A percentile compares a stretch with the other conserved stretches of the same genome.
Evolutionary conservation across 2,113 vertebrate genomes (phyloP).

Genomic region (Corydoras sp.): DNA sequence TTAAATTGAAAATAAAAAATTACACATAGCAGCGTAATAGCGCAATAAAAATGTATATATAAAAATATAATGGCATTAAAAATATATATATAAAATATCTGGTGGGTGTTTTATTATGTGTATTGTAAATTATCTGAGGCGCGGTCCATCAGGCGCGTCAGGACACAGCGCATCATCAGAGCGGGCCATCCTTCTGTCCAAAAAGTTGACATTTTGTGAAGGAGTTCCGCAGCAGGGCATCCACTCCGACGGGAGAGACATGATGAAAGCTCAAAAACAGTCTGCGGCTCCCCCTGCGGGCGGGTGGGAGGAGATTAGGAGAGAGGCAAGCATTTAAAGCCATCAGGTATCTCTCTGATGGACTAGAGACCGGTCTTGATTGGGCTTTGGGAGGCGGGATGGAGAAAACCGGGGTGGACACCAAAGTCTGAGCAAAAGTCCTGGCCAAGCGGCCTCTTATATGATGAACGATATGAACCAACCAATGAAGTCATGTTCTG

Average conservation of each 20-base stretch:
- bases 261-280: conserved; percentile 18
- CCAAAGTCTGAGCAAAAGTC: too few relatives aligned
- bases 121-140: too few relatives aligned
- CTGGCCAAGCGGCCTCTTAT: too few relatives aligned
- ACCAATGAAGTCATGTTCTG: conserved; percentile 1
- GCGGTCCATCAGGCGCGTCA: conserved; percentile 5
- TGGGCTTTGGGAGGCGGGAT: conserved; percentile 37
- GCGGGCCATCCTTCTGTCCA: conserved; percentile 20
- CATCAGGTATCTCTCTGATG: conserved; percentile 34
- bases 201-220: conserved; percentile 40
- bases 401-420: background rate
- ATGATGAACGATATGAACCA: too few relatives aligned
- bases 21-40: too few relatives aligned
- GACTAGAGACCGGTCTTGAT: conserved; percentile 28
- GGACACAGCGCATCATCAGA: background rate
- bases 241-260: conserved; percentile 21
- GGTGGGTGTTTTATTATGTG: too few relatives aligned
- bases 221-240: conserved; percentile 19
- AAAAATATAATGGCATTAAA: too few relatives aligned
- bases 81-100: too few relatives aligned
- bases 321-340: conserved; percentile 17
- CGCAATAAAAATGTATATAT: too few relatives aligned
- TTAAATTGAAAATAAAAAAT: too few relatives aligned
- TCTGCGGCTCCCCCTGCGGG: background rate
- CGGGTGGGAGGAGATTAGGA: background rate